Base-by-base conservation (phyloP, 2,888 invertebrate genomes). In the Cataglyphis altisquamis region DNA sequence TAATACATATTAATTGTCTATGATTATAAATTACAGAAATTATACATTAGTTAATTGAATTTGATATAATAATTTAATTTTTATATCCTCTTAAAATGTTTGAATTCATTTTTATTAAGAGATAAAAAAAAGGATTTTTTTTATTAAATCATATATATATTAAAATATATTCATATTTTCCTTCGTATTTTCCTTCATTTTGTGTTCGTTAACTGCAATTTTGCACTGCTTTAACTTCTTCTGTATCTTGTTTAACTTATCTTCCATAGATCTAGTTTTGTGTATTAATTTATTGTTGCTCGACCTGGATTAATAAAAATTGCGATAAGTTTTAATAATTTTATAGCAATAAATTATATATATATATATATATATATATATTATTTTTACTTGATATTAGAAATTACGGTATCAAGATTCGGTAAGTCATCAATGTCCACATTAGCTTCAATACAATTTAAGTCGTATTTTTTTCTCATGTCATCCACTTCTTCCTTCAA, bases 331-430 rank as follows among this genome's bases (percentile, higher is more conserved):
- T 55, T 80, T 29, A 15, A 64, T 18, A 0, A 57, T 21, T 10
- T 75, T 55, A 39, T 3, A 15, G 1, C 5, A 55, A 25, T 41
- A 9, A 60, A 29, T 57, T 39, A 29, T 52, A 25, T 1, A 25
- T 25, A 25, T 1, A 25, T 25, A 25, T 1, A 25, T 25, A 68
- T 29, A 41, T 15, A 21, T 18, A 21, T 57, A 29, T 36, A 3
- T 52, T 66, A 41, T n/a, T n/a, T 25, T 78, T 67, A 87, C 89
- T 25, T 87, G 64, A 74, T 10, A 48, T 68, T 45, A 2, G 15
- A n/a, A 29, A 83, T 45, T 32, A 67, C 1, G 10, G 0, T 18
- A 18, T 80, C 29, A 32, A 87, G 21, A 29, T 75, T 80, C 1
- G 29, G 39, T 36, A 73, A 39, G 12, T 84, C 67, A 1, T 82